Evolutionary conservation across 2,113 vertebrate genomes (phyloP).

Genomic region (Hemichromis elongatus): DNA sequence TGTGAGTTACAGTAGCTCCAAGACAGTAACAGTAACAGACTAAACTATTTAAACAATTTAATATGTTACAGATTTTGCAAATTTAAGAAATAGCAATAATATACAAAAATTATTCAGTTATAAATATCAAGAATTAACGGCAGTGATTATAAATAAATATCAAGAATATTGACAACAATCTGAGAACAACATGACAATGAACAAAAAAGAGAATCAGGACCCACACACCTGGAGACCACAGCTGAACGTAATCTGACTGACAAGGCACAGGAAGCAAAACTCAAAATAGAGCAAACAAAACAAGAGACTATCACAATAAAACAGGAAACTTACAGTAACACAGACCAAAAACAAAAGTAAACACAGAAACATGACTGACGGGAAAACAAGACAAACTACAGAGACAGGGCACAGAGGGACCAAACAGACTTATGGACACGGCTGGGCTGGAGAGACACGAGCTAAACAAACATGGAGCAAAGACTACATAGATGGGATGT

Average conservation of each 20-base stretch:
- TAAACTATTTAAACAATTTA: too few species aligned
- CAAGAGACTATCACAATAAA: background rate
- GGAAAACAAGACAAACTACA: background rate
- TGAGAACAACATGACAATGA: background rate
- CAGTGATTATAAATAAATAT: too few species aligned
- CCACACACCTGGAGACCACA: background rate
- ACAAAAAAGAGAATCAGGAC: background rate
- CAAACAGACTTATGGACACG: background rate
- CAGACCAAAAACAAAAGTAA: background rate
- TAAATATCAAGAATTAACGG: too few species aligned
- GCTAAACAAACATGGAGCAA: background rate
- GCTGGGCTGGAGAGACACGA: background rate
- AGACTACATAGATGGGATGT: background rate
- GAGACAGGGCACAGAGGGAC: background rate
- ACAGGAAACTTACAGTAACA: too few species aligned
- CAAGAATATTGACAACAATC: too few species aligned
- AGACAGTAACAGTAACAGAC: too few species aligned
- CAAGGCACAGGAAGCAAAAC: background rate
- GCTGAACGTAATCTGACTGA: background rate
- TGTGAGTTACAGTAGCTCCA: too few species aligned
- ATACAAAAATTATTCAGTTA: too few species aligned
- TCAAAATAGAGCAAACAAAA: background rate
- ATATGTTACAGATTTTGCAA: too few species aligned
- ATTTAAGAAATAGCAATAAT: too few species aligned
- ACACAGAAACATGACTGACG: background rate